Conservation (phyloP, 2,888 invertebrate species). For the Cheilosia pagana region DNA sequence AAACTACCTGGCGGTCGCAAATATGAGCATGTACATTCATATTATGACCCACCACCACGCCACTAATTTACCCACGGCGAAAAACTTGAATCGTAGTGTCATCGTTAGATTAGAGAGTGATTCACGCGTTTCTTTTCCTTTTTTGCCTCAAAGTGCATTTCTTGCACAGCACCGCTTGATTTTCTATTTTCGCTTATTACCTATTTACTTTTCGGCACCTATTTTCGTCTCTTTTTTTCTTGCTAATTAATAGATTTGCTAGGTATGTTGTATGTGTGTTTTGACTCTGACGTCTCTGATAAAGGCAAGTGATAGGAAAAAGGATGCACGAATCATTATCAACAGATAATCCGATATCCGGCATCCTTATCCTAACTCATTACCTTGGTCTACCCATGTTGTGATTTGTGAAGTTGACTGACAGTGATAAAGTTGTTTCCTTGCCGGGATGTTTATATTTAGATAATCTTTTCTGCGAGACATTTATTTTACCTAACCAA, state of each 20-base stretch:
- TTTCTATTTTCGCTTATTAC: conserved; percentile 25
- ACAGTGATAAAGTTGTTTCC: no score
- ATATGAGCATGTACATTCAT: background rate
- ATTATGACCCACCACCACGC: conserved; percentile 23
- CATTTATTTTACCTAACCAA: no score
- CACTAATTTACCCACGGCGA: conserved; percentile 21
- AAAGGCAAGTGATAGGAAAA: background rate
- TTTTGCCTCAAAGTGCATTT: conserved; percentile 33
- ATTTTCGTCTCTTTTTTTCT: background rate
- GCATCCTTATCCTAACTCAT: no score
- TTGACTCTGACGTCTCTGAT: background rate
- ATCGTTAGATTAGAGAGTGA: conserved; percentile 27
- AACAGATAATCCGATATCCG: no score
- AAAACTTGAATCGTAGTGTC: conserved; percentile 25
- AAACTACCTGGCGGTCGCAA: conserved; percentile 57
- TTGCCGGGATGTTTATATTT: no score
- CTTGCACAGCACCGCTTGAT: conserved; percentile 2
- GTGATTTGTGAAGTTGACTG: no score
- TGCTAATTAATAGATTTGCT: background rate
- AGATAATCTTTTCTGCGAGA: no score
- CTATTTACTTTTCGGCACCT: background rate
- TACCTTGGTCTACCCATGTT: no score
- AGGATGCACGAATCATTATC: no score
- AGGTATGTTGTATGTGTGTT: background rate
- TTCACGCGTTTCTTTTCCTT: conserved; percentile 41